These are phyloP conservation scores for Neodiprion fabricii DNA, from an alignment of 1,140 invertebrate species.

Conservation along the genomic window DNA sequence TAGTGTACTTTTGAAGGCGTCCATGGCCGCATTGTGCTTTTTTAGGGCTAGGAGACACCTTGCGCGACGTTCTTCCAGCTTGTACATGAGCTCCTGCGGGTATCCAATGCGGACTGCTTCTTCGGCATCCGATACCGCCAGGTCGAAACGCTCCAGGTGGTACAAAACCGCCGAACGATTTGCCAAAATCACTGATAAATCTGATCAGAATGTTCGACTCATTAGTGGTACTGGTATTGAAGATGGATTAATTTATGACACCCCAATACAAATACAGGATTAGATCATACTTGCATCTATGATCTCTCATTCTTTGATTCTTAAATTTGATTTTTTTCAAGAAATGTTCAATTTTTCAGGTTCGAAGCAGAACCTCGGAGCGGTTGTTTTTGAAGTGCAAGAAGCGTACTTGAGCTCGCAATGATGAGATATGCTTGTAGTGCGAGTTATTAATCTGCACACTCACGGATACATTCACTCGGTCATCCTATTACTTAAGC, in stretches of 20 bases:
- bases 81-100: conserved; percentile 76
- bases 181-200: conserved; percentile 78
- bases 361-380: no score
- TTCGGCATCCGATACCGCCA: conserved; percentile 74
- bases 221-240: background rate
- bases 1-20: conserved; percentile 70
- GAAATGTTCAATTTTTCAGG: no score
- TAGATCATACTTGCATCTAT: conserved; percentile 13
- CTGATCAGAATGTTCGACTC: conserved; percentile 36
- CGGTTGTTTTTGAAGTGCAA: no score
- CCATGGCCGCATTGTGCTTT: conserved; percentile 71
- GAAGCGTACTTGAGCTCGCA: no score
- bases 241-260: background rate
- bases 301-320: no score
- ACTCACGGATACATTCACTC: no score
- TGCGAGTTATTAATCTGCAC: no score
- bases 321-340: no score
- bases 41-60: conserved; percentile 78
- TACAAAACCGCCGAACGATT: conserved; percentile 89
- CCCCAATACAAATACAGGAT: conserved; percentile 38
- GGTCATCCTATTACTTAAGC: no score
- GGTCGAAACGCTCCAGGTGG: conserved; percentile 75
- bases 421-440: no score
- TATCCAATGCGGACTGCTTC: conserved; percentile 74
- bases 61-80: conserved; percentile 78